A percentile compares a stretch with the other conserved stretches of the same genome.
phyloP scores from a whole-genome alignment of 2,888 invertebrate genomes.

The Ormyrus pomaceus region DNA sequence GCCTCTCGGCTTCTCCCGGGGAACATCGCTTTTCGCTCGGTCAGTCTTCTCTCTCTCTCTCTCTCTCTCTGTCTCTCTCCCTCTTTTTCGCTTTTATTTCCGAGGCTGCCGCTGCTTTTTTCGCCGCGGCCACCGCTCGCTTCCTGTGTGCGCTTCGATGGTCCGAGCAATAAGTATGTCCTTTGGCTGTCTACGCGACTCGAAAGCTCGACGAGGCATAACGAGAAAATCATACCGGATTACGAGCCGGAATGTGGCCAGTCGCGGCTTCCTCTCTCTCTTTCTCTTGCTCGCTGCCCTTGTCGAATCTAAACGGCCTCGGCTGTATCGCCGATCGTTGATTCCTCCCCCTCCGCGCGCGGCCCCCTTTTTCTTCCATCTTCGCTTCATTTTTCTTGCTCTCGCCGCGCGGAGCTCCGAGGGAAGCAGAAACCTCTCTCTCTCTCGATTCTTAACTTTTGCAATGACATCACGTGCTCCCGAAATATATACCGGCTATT shows the following conservation, averaged over 20 bases:
- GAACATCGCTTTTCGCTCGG: slow-evolving; percentile 66
- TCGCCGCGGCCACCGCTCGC: slow-evolving; percentile 11
- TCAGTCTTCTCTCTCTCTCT: not conserved
- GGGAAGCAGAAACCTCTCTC: not conserved
- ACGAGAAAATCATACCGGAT: slow-evolving; percentile 62
- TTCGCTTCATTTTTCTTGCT: slow-evolving; percentile 22
- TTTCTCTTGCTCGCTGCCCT: not conserved
- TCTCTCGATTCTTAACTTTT: slow-evolving; percentile 17
- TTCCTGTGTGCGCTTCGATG: slow-evolving; percentile 49
- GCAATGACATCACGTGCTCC: slow-evolving; percentile 41
- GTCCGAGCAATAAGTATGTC: slow-evolving; percentile 56
- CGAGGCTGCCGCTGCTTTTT: not conserved
- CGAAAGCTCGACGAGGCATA: slow-evolving; percentile 62
- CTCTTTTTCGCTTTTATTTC: not conserved
- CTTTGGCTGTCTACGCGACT: slow-evolving; percentile 62
- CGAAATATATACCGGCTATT: slow-evolving; percentile 16
- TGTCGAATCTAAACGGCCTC: slow-evolving; percentile 13
- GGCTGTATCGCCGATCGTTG: slow-evolving; percentile 16
- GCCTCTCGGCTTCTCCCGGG: slow-evolving; percentile 68
- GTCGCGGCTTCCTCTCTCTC: not conserved
- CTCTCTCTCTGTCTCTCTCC: slow-evolving; percentile 1
- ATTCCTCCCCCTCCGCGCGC: not conserved
- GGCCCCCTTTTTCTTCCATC: not conserved
- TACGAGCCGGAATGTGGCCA: slow-evolving; percentile 7
- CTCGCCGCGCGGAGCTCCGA: not conserved